Conservation (phyloP, 1,140 invertebrate genomes). For the Saccostrea cuccullata region DNA sequence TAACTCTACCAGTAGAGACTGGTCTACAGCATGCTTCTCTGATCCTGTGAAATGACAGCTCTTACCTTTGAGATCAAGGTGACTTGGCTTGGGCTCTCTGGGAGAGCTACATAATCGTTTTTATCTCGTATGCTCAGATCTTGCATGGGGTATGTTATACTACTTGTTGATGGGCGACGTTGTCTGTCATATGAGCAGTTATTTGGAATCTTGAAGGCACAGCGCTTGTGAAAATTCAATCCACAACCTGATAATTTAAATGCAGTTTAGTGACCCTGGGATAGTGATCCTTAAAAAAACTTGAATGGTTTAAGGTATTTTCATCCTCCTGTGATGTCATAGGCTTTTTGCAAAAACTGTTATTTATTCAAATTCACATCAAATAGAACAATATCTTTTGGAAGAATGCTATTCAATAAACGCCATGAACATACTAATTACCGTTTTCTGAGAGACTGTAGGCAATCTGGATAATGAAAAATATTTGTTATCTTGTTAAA, state of each 20-base stretch:
- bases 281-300: neutral
- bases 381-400: too few relatives aligned
- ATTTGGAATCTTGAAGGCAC: slow-evolving; percentile 98
- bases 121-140: slow-evolving; percentile 52
- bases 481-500: too few relatives aligned
- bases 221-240: slow-evolving; percentile 98
- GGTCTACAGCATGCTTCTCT: neutral
- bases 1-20: neutral
- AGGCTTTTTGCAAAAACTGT: too few relatives aligned
- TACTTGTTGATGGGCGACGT: slow-evolving; percentile 70
- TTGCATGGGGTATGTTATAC: slow-evolving; percentile 58
- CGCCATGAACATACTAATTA: too few relatives aligned
- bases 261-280: slow-evolving; percentile 53
- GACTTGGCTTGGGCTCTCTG: slow-evolving; percentile 47
- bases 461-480: too few relatives aligned
- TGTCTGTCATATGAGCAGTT: slow-evolving; percentile 86
- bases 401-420: too few relatives aligned
- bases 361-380: too few relatives aligned
- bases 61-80: slow-evolving; percentile 36
- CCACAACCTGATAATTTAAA: slow-evolving; percentile 88
- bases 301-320: too few relatives aligned
- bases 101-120: slow-evolving; percentile 38
- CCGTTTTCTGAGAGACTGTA: too few relatives aligned
- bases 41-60: neutral
- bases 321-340: too few relatives aligned